These are phyloP conservation scores for Siphamia tubifer DNA, from an alignment of 2,113 vertebrate genomes.

Conservation along the genomic window DNA sequence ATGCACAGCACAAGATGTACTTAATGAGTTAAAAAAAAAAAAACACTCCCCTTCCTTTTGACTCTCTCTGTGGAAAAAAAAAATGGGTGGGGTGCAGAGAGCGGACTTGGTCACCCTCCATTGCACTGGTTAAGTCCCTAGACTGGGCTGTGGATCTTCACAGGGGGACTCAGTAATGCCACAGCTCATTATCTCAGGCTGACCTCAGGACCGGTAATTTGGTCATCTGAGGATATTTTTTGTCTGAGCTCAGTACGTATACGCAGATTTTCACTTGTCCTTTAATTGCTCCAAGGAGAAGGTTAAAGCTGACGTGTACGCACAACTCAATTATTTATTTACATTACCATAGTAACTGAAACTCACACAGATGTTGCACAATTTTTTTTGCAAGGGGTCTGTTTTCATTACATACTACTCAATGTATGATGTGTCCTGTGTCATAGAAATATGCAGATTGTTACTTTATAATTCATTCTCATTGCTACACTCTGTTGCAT, in stretches of 20 bases:
- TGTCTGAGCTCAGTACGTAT: conserved; percentile 17
- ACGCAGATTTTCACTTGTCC: conserved; percentile 7
- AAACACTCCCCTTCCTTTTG: conserved; percentile 23
- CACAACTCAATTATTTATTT: conserved; percentile 12
- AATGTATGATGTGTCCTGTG: background rate
- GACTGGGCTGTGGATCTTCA: conserved; percentile 11
- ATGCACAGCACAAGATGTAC: conserved; percentile 22
- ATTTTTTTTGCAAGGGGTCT: background rate
- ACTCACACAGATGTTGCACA: background rate
- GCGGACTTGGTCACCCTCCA: conserved; percentile 3
- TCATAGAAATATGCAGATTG: background rate
- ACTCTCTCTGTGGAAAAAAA: conserved; percentile 15
- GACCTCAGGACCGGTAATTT: conserved; percentile 32
- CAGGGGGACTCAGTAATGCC: conserved; percentile 7
- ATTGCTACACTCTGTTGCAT: background rate
- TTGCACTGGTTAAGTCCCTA: background rate
- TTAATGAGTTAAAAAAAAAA: conserved; percentile 12
- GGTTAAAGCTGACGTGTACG: background rate
- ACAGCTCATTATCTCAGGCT: conserved; percentile 43
- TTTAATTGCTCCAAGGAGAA: conserved; percentile 16
- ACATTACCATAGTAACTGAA: conserved; percentile 10
- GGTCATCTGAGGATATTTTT: conserved; percentile 7
- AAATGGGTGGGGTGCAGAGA: background rate
- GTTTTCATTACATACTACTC: background rate
- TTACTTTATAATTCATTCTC: background rate